These are phyloP conservation scores for Chlorodrepanis virens DNA, from an alignment of 2,113 vertebrate species.

Conservation along the genomic window DNA sequence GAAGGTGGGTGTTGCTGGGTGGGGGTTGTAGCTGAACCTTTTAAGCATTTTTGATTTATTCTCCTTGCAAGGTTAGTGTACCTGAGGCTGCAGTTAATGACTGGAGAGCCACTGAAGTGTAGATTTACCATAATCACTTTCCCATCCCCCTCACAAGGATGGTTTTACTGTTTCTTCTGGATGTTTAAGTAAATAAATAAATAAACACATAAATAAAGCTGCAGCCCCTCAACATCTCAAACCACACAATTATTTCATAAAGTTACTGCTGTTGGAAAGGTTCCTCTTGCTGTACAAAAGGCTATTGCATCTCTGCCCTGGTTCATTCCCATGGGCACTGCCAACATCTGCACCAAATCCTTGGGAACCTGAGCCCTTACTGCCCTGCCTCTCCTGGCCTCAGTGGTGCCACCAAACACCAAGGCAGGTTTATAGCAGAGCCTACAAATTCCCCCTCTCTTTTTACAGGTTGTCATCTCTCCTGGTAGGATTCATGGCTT, in stretches of 20 bases:
- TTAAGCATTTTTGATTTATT: slow-evolving; percentile 26
- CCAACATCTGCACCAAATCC: background rate
- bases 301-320: background rate
- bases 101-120: background rate
- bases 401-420: background rate
- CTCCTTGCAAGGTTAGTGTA: background rate
- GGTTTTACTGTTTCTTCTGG: background rate
- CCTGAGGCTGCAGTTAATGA: slow-evolving; percentile 23
- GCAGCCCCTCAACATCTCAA: background rate
- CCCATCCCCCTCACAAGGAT: background rate
- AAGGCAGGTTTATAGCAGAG: background rate
- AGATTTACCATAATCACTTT: background rate
- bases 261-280: background rate
- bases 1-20: slow-evolving; percentile 3
- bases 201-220: background rate
- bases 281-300: background rate
- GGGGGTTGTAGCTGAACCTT: background rate
- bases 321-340: background rate
- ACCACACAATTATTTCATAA: background rate
- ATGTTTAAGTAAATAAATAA: background rate
- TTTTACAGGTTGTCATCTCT: background rate
- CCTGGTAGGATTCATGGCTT: background rate
- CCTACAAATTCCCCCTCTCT: background rate
- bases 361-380: too few species aligned
- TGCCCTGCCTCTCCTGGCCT: background rate